Percentiles rank a stretch among this genome's conserved stretches.
Conservation (phyloP, 2,797 vertebrate genomes). For the Xerus rutilus region DNA sequence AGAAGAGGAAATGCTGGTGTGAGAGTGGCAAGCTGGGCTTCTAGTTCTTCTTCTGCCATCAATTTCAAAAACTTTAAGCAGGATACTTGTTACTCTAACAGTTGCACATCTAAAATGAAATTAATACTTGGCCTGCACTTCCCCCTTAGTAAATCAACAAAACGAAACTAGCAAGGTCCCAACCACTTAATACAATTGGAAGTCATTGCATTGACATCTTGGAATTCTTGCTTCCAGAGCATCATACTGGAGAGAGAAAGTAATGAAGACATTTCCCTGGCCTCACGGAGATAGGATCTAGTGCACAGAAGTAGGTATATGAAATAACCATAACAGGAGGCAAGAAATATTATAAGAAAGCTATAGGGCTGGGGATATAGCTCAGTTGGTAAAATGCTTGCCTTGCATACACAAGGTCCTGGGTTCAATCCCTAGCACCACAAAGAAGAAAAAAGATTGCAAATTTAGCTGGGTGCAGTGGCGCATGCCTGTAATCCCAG, state of each 20-base stretch:
- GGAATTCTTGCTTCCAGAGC: background rate
- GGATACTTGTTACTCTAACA: background rate
- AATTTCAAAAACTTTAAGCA: background rate
- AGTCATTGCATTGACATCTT: background rate
- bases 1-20: background rate
- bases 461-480: no score
- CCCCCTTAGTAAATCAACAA: background rate
- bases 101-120: background rate
- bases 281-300: background rate
- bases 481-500: no score
- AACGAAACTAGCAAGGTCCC: background rate
- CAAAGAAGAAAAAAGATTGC: no score
- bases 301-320: background rate
- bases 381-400: no score
- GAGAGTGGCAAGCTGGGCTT: background rate
- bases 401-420: no score
- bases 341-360: no score
- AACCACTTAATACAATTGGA: background rate
- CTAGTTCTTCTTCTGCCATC: background rate
- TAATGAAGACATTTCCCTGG: background rate
- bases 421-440: no score
- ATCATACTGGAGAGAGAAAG: background rate
- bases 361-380: no score
- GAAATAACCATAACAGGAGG: background rate
- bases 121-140: background rate